These are phyloP conservation scores for Porites lobata DNA, from an alignment of 92 coral and sea anemone species.

Conservation along the genomic window DNA sequence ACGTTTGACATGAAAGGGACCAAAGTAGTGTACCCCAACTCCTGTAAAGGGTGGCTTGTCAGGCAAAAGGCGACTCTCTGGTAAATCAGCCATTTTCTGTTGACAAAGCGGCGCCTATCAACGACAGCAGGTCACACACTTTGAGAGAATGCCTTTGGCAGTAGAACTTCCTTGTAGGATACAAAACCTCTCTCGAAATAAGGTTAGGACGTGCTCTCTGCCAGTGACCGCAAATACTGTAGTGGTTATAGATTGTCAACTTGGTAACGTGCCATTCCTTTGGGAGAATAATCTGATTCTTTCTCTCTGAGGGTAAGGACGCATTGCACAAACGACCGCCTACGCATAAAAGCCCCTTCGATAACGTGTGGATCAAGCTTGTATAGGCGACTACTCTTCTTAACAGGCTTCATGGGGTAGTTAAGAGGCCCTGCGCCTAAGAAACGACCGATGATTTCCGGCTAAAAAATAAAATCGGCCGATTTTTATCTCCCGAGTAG, in stretches of 20 bases:
- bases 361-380: not conserved
- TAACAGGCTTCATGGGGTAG: not conserved
- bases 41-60: constrained; percentile 34
- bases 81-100: constrained; percentile 48
- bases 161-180: constrained; percentile 29
- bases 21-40: constrained; percentile 36
- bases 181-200: constrained; percentile 17
- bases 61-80: constrained; percentile 20
- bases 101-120: constrained; percentile 15
- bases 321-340: constrained; percentile 32
- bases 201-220: constrained; percentile 14
- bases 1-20: constrained; percentile 24
- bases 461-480: too few relatives aligned
- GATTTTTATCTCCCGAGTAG: too few relatives aligned
- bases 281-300: constrained; percentile 13
- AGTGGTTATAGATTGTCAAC: constrained; percentile 10
- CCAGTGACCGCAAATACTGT: constrained; percentile 30
- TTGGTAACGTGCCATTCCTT: constrained; percentile 1
- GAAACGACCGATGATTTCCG: too few relatives aligned
- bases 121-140: constrained; percentile 28
- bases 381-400: not conserved
- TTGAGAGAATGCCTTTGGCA: constrained; percentile 14
- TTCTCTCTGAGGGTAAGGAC: not conserved
- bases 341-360: not conserved
- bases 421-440: too few relatives aligned